phyloP scores from a whole-genome alignment of 2,888 invertebrate species.

The Tinea semifulvella region DNA sequence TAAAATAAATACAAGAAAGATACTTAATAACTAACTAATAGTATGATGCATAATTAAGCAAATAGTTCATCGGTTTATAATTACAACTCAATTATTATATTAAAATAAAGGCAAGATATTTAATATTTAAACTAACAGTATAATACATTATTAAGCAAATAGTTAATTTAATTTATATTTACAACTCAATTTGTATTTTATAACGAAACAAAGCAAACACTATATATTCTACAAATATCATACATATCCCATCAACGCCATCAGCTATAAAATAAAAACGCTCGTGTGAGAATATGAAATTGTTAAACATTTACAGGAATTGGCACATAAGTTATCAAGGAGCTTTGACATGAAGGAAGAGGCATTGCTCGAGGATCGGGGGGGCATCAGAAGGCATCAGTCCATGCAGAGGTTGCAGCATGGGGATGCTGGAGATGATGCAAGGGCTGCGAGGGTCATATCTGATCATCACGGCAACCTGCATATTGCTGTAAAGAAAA shows the following conservation, averaged over 20 bases:
- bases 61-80: no score
- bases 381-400: slow-evolving; percentile 76
- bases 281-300: neutral
- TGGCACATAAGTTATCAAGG: slow-evolving; percentile 86
- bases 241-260: neutral
- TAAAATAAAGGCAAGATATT: no score
- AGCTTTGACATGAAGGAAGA: slow-evolving; percentile 92
- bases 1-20: no score
- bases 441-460: slow-evolving; percentile 71
- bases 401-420: slow-evolving; percentile 79
- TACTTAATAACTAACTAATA: no score
- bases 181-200: no score
- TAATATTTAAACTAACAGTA: no score
- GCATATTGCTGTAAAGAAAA: slow-evolving; percentile 90
- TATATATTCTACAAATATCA: no score
- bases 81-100: no score
- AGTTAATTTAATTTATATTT: no score
- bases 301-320: slow-evolving; percentile 68
- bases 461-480: slow-evolving; percentile 89
- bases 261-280: neutral
- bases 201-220: no score
- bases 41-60: no score
- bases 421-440: slow-evolving; percentile 64
- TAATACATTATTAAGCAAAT: no score
- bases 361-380: slow-evolving; percentile 72